Conservation (phyloP, 2,113 vertebrate species). For the Acinonyx jubatus region DNA sequence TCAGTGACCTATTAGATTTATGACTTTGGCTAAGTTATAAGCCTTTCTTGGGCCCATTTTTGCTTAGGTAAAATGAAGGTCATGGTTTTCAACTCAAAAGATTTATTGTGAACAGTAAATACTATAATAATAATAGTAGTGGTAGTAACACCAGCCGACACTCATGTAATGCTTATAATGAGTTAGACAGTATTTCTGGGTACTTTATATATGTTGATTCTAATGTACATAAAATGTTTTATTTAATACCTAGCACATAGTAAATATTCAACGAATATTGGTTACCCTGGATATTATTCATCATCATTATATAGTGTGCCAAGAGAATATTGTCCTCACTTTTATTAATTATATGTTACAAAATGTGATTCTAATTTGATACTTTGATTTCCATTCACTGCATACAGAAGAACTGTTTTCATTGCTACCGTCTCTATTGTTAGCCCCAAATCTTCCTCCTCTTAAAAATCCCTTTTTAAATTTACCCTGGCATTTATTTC, state of each 20-base stretch:
- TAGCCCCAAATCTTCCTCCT: background rate
- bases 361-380: conserved; percentile 20
- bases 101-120: conserved; percentile 23
- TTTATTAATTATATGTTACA: background rate
- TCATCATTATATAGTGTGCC: background rate
- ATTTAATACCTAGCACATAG: background rate
- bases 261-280: background rate
- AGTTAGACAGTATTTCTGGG: background rate
- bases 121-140: background rate
- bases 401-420: background rate
- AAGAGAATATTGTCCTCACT: background rate
- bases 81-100: conserved; percentile 24
- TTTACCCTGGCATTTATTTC: background rate
- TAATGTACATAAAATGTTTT: conserved; percentile 5
- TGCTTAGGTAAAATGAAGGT: background rate
- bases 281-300: background rate
- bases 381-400: background rate
- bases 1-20: background rate
- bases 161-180: background rate
- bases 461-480: background rate
- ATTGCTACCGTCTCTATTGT: background rate
- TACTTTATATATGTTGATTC: background rate
- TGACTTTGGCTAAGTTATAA: background rate
- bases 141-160: background rate
- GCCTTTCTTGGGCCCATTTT: background rate